Base-by-base conservation (phyloP, 2,797 vertebrate genomes). In the Sebastes flavidus region DNA sequence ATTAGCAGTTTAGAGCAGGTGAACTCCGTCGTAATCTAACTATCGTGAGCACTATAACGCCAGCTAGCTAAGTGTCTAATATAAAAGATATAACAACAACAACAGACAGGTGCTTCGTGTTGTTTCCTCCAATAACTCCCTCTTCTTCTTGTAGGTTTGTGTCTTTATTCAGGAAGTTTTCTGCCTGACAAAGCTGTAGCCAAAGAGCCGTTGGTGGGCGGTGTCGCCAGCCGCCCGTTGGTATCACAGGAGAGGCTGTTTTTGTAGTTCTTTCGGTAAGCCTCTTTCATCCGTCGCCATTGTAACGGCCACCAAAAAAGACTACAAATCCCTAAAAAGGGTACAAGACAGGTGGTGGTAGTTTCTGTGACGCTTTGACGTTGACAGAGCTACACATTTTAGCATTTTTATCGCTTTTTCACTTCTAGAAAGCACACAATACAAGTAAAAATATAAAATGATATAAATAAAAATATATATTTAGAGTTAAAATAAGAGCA, bases 161-260 rank as follows among this genome's bases (percentile, higher is more conserved):
- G 34, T 88, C 18, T 88, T 71, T 71, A 84, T 80, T 86, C 89
- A 87, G 88, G 89, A 93, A 93, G 91, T 92, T 91, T 91, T 82
- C 66, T 77, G 76, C 30, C 75, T 63, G 54, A 77, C 72, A 75
- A 73, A 88, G 66, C 77, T 80, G 73, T 6, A 63, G 36, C 42
- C 62, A 62, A 81, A 81, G 58, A 86, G 65, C 36, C 71, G 54
- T 38, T 38, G 36, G 81, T 76, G 71, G 87, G 90, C 85, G 82
- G 67, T 36, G 84, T 60, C 61, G n/a, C 18, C 27, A 25, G 56
- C 16, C 32, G 74, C 12, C 61, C 42, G 38, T 42, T 0, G 27
- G 59, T 46, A 20, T 80, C 68, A 2, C 62, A 56, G 52, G 5
- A 30, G 38, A 59, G 34, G 67, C 29, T 24, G 13, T 1, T 81